A percentile compares a stretch with the other conserved stretches of the same genome.
These are phyloP conservation scores for Xenopus laevis DNA, from an alignment of 2,113 vertebrate species.

Conservation along the genomic window DNA sequence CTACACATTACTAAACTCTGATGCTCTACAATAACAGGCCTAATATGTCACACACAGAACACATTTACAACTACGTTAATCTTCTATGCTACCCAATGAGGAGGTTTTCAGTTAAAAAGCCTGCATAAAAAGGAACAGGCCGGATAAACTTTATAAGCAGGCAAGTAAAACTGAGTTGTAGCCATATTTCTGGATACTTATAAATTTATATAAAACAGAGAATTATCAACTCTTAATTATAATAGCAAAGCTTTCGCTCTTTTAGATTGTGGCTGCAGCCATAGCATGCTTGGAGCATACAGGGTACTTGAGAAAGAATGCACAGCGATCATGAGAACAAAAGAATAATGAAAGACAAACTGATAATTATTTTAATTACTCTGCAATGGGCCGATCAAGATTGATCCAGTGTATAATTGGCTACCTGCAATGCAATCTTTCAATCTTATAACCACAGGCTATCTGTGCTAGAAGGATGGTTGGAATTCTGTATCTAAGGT, in stretches of 20 bases:
- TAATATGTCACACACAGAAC: too few species aligned
- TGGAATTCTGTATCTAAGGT: constrained; percentile 12
- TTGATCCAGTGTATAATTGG: constrained; percentile 34
- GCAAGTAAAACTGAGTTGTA: too few species aligned
- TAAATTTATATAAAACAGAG: background rate
- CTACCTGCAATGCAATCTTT: constrained; percentile 5
- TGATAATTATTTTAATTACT: constrained; percentile 40
- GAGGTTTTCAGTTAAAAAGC: too few species aligned
- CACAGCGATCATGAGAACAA: background rate
- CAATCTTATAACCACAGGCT: constrained; percentile 9
- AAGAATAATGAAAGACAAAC: background rate
- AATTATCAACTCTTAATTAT: background rate
- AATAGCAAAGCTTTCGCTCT: too few species aligned
- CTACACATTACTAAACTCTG: too few species aligned
- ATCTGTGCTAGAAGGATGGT: constrained; percentile 17
- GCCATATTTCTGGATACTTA: too few species aligned
- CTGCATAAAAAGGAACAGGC: too few species aligned
- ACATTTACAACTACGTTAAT: too few species aligned
- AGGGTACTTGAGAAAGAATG: constrained; percentile 6
- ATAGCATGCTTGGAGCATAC: background rate
- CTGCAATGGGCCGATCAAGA: constrained; percentile 25
- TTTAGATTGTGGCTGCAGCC: background rate
- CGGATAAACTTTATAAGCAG: too few species aligned
- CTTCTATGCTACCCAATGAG: too few species aligned
- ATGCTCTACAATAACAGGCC: too few species aligned